Evolutionary conservation across 2,113 vertebrate species (phyloP).

Genomic region (Aegotheles bennettii): DNA sequence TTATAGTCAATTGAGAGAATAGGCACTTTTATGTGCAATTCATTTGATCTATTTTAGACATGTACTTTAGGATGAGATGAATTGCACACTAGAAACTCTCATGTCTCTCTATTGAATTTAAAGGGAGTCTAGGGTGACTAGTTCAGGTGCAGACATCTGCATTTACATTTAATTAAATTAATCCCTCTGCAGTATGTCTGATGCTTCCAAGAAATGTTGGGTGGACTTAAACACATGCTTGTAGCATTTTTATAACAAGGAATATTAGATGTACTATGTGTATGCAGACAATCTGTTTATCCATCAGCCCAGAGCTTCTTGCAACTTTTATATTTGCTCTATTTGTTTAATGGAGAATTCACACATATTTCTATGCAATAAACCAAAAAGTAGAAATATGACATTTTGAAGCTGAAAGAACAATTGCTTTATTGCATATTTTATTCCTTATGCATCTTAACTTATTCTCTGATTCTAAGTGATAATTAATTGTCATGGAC

Average conservation of each 20-base stretch:
- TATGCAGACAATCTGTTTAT: background rate
- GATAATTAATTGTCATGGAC: background rate
- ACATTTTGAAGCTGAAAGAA: background rate
- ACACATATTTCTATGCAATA: background rate
- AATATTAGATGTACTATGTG: background rate
- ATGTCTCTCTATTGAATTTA: conserved; percentile 55
- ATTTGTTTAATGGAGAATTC: background rate
- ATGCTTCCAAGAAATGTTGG: background rate
- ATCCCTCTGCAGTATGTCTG: background rate
- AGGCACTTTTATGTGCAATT: conserved; percentile 56
- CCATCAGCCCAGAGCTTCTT: background rate
- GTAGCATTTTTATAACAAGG: background rate
- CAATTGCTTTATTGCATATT: background rate
- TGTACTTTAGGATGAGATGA: conserved; percentile 55
- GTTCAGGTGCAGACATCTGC: conserved; percentile 49
- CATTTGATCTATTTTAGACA: conserved; percentile 64
- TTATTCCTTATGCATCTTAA: background rate
- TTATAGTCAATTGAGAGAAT: conserved; percentile 34
- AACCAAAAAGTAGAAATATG: background rate
- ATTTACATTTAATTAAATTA: conserved; percentile 48
- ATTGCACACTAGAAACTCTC: conserved; percentile 30
- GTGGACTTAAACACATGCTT: background rate
- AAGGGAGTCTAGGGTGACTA: conserved; percentile 35
- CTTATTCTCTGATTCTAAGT: background rate
- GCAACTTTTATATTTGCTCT: background rate